Percentiles rank a stretch among this genome's conserved stretches.
These are phyloP conservation scores for Bursaphelenchus okinawaensis DNA, from an alignment of 2,888 invertebrate genomes.

Conservation along the genomic window DNA sequence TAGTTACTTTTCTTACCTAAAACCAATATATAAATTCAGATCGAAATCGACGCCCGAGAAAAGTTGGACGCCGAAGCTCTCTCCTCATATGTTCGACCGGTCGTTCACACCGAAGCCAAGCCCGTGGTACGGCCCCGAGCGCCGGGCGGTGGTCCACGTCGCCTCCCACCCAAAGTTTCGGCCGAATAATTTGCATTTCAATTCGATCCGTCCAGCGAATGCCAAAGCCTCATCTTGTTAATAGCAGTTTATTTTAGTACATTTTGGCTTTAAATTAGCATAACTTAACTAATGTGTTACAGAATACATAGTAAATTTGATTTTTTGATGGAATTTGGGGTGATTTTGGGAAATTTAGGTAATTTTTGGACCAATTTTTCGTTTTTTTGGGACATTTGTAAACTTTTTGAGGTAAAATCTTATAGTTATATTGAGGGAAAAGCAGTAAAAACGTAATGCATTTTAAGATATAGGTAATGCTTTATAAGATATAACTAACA, in stretches of 20 bases:
- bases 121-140: slow-evolving; percentile 70
- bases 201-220: not conserved
- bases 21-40: too few relatives aligned
- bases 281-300: not conserved
- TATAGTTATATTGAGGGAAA: too few relatives aligned
- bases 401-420: too few relatives aligned
- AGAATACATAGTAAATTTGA: too few relatives aligned
- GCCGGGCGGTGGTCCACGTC: slow-evolving; percentile 63
- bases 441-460: too few relatives aligned
- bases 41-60: slow-evolving; percentile 70
- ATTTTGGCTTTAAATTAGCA: slow-evolving; percentile 2
- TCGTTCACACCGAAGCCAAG: not conserved
- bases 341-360: too few relatives aligned
- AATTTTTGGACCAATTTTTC: too few relatives aligned
- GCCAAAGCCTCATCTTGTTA: slow-evolving; percentile 1
- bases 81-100: slow-evolving; percentile 28
- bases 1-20: not conserved
- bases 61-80: slow-evolving; percentile 32
- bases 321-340: too few relatives aligned
- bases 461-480: too few relatives aligned
- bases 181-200: slow-evolving; percentile 20
- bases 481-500: too few relatives aligned
- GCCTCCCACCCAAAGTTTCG: slow-evolving; percentile 47
- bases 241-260: slow-evolving; percentile 1
- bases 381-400: too few relatives aligned